phyloP scores from a whole-genome alignment of 2,888 invertebrate species.

The Agapostemon virescens region DNA sequence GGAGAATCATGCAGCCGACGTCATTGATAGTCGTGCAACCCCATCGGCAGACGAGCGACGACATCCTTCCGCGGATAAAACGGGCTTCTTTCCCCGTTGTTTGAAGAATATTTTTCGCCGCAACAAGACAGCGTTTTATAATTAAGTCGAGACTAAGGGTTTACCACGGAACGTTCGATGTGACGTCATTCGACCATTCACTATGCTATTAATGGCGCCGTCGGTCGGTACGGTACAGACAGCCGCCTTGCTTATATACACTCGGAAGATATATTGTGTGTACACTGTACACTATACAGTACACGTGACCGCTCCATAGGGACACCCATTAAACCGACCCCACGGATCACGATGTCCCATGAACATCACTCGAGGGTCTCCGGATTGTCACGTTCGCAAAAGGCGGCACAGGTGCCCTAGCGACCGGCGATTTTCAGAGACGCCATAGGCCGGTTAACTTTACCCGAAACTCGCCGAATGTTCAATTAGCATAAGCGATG shows the following conservation, averaged over 20 bases:
- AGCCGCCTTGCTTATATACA: constrained; percentile 42
- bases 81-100: not conserved
- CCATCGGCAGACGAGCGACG: not conserved
- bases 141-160: constrained; percentile 36
- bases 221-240: constrained; percentile 39
- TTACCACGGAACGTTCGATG: constrained; percentile 35
- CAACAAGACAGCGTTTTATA: constrained; percentile 15
- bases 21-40: not conserved
- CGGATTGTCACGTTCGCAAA: constrained; percentile 53
- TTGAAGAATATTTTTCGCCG: constrained; percentile 1
- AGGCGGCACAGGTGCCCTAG: constrained; percentile 50
- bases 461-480: not conserved
- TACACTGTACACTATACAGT: constrained; percentile 51
- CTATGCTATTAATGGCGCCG: constrained; percentile 56
- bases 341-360: constrained; percentile 60
- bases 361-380: constrained; percentile 57
- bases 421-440: constrained; percentile 29
- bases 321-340: constrained; percentile 64
- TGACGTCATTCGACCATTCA: constrained; percentile 54
- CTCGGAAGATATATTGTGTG: constrained; percentile 35
- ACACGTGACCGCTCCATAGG: constrained; percentile 62
- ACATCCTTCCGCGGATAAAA: not conserved
- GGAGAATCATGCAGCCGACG: too few species aligned
- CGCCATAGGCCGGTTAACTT: not conserved
- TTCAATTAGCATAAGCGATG: not conserved